Evolutionary conservation across 2,888 invertebrate species (phyloP).

Genomic region (Tupiocoris notatus): DNA sequence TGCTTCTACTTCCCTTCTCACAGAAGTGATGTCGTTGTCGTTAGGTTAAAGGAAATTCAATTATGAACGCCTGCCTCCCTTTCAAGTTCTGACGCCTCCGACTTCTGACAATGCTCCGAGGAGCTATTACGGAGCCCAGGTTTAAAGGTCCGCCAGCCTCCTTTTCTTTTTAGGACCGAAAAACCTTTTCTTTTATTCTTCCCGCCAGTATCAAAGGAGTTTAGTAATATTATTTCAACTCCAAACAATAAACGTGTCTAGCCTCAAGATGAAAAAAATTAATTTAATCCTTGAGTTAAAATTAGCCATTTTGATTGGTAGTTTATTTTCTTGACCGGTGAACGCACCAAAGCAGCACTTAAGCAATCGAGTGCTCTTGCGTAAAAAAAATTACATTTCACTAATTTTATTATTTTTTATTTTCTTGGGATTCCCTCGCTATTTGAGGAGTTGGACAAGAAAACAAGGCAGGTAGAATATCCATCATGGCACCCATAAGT

Average conservation of each 20-base stretch:
- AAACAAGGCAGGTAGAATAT: no score
- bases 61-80: conserved; percentile 21
- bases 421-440: no score
- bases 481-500: no score
- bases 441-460: no score
- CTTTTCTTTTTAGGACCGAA: background rate
- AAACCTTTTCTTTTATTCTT: background rate
- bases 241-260: background rate
- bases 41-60: conserved; percentile 26
- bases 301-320: no score
- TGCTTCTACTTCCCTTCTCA: background rate
- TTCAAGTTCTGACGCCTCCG: background rate
- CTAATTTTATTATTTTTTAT: no score
- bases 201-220: background rate
- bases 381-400: no score
- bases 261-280: no score
- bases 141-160: background rate
- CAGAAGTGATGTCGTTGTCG: background rate
- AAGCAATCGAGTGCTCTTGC: no score
- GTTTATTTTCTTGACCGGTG: no score
- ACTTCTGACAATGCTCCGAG: background rate
- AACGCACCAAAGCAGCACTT: no score
- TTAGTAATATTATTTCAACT: background rate
- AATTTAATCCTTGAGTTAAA: no score
- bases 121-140: background rate